A percentile compares a stretch with the other conserved stretches of the same genome.
phyloP scores from a whole-genome alignment of 1,140 invertebrate genomes.

The Apocrypta bakeri region DNA sequence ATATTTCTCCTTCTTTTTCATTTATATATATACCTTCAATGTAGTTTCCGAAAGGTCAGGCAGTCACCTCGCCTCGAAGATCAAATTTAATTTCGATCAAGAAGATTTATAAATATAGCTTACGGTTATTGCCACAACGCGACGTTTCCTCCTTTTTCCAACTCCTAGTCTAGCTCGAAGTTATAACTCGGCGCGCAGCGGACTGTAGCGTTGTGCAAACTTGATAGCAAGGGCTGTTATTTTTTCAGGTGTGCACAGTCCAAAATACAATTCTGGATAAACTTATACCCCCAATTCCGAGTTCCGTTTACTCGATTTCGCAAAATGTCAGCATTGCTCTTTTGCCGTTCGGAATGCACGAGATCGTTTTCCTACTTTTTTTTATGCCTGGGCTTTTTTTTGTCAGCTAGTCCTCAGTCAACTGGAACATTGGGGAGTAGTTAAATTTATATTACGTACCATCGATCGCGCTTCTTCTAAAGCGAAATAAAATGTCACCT shows the following conservation, averaged over 20 bases:
- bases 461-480: background rate
- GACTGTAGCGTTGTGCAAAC: no score
- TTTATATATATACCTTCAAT: background rate
- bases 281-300: background rate
- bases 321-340: background rate
- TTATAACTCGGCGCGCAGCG: background rate
- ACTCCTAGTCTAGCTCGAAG: background rate
- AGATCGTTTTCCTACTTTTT: background rate
- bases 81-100: background rate
- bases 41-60: background rate
- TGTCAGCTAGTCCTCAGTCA: background rate
- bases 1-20: background rate
- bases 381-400: background rate
- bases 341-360: background rate
- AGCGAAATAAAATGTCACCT: background rate
- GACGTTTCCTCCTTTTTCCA: background rate
- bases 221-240: background rate
- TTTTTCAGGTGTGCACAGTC: background rate
- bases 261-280: background rate
- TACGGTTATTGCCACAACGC: background rate
- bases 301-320: background rate
- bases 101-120: conserved; percentile 3
- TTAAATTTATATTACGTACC: background rate
- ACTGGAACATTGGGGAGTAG: background rate
- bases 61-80: background rate